Evolutionary conservation across 2,888 invertebrate genomes (phyloP), one percentile per base, ranked within the genome.

Genomic region (Pollenia amentaria): DNA sequence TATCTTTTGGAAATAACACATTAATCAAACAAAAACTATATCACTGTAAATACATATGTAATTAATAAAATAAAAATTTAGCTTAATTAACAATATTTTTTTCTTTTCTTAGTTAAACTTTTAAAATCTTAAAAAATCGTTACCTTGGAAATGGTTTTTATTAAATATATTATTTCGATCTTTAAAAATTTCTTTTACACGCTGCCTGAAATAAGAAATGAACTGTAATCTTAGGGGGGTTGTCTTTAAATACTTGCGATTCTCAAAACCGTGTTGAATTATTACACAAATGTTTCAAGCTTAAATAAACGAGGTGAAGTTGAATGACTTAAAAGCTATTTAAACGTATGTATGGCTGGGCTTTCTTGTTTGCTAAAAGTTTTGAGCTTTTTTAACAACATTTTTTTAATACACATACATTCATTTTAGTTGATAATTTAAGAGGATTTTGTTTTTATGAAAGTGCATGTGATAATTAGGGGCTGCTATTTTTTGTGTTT

Each of bases 201-300:
- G 42, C 60, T 29, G 53, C 38, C 44, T 69, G 12, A 11, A 87
- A 48, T 29, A 67, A 75, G 55, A 73, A 87, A 77, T 81, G 73
- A 81, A 62, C 53, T 53, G 10, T 8, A 73, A 62, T 73, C 3
- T 55, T 48, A 55, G 11, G 16, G n/a, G 51, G 53, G 11, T 73
- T 84, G 81, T 73, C 62, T 77, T 84, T 84, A 84, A 84, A 81
- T 87, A 81, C 80, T 44, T 14, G 42, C 51, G 10, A 53, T 42
- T 77, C 65, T 18, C 40, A 48, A 77, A 57, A 60, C 16, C 42
- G 38, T 69, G 62, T 72, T 76, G 76, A 72, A 77, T 67, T 60
- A 44, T 29, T 29, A 29, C 29, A 29, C 29, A 29, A 29, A 29
- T 29, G 29, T 29, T 40, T 55, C 3, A 77, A 79, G 70, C 78